Percentiles rank a stretch among this genome's conserved stretches.
phyloP scores from a whole-genome alignment of 2,888 invertebrate genomes.

The Nineta flava region DNA sequence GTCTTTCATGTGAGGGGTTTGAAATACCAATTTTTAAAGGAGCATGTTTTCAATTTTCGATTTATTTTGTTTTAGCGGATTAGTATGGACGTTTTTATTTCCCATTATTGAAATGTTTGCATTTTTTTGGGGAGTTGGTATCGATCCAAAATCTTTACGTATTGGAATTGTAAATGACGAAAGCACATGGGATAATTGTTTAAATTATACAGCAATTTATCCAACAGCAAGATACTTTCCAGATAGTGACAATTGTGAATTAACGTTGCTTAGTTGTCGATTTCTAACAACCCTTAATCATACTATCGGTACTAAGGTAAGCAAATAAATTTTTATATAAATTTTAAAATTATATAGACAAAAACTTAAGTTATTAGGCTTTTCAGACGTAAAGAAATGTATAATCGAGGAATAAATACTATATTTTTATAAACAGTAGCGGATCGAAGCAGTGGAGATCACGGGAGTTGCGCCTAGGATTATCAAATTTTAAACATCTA shows the following conservation, averaged over 20 bases:
- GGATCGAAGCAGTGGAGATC: too few relatives aligned
- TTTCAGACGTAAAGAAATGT: too few relatives aligned
- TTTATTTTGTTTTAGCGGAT: constrained; percentile 40
- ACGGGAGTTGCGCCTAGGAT: too few relatives aligned
- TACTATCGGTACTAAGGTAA: constrained; percentile 34
- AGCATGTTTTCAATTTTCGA: constrained; percentile 9
- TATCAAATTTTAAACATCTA: too few relatives aligned
- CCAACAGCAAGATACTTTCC: constrained; percentile 25
- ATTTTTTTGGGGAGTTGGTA: constrained; percentile 68
- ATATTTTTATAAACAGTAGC: too few relatives aligned
- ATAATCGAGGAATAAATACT: too few relatives aligned
- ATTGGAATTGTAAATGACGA: constrained; percentile 73
- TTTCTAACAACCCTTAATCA: constrained; percentile 41
- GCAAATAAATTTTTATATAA: not conserved
- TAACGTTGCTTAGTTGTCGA: constrained; percentile 41
- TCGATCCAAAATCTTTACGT: constrained; percentile 52
- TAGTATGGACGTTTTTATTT: constrained; percentile 65
- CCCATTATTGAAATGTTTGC: constrained; percentile 65
- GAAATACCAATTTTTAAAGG: not conserved
- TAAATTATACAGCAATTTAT: constrained; percentile 15
- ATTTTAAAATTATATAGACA: too few relatives aligned
- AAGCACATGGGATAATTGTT: constrained; percentile 22
- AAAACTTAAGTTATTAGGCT: too few relatives aligned
- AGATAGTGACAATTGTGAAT: constrained; percentile 30
- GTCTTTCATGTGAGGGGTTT: too few relatives aligned